Evolutionary conservation across 2,113 vertebrate genomes (phyloP), one percentile per base, ranked within the genome.

Genomic region (Panurus biarmicus): DNA sequence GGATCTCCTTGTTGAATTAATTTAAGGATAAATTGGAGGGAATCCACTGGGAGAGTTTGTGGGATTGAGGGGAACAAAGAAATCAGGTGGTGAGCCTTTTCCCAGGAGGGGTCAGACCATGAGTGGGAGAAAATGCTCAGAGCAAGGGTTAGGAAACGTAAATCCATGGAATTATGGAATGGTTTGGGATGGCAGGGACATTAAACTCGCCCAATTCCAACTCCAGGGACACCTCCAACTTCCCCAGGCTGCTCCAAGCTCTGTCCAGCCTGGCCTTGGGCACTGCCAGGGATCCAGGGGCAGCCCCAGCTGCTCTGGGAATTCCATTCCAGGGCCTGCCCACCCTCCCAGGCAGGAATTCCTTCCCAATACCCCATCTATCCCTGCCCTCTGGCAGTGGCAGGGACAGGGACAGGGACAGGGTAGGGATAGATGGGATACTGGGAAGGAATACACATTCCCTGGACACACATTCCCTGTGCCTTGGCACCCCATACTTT

Each of bases 241-340:
- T 4, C 18, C 51, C 62, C n/a, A 57, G 22, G n/a, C 1, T 31
- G 50, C 40, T 67, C 51, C 77, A 2, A 33, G 13, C 13, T 22
- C 62, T 0, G 0, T 47, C 42, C 51, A 67, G 1, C 51, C n/a
- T 28, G 53, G 14, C 23, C 77, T 40, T 2, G 47, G 22, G 0
- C 23, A 58, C 2, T 28, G 0, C 77, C 53, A 33, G 42, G 53
- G 42, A 40, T n/a, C 23, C 44, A 58, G 53, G n/a, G n/a, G 23
- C 53, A 81, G 64, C 28, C 77, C 7, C 42, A 48, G 44, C 64
- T 29, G 11, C 31, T 69, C 53, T 57, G 78, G 35, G 42, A 8
- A 40, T 1, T 6, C 77, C 9, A 8, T 14, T 0, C 53, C 51
- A 80, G 62, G 2, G 2, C 10, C 51, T 56, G 0, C 51, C 28